Conservation (phyloP, 2,113 vertebrate genomes). For the Setophaga kirtlandii region DNA sequence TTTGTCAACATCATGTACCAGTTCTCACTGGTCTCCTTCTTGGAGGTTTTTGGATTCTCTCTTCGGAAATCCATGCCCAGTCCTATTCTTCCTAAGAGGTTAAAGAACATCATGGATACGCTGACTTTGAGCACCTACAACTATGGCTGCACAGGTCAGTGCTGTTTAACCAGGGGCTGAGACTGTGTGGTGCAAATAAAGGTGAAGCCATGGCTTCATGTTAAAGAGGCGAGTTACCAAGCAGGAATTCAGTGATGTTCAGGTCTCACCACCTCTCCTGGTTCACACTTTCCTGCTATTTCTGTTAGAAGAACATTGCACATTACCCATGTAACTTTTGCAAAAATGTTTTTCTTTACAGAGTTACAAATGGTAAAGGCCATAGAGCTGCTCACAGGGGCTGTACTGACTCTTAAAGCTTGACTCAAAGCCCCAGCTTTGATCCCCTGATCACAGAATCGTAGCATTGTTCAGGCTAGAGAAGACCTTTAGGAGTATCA, state of each 20-base stretch:
- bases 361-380: neutral
- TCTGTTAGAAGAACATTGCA: neutral
- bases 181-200: neutral
- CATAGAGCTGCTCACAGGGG: neutral
- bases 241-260: neutral
- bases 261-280: neutral
- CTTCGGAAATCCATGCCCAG: slow-evolving; percentile 86
- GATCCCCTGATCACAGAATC: neutral
- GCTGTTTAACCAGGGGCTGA: neutral
- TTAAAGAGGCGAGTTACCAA: neutral
- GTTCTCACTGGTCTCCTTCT: slow-evolving; percentile 90
- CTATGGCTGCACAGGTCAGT: slow-evolving; percentile 91
- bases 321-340: neutral
- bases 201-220: neutral
- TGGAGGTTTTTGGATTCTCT: slow-evolving; percentile 88
- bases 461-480: neutral
- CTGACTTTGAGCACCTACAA: slow-evolving; percentile 91
- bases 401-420: neutral
- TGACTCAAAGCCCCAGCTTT: neutral
- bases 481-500: neutral
- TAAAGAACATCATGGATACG: slow-evolving; percentile 88
- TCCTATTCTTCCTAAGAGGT: slow-evolving; percentile 77
- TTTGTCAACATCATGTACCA: slow-evolving; percentile 96
- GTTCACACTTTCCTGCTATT: neutral
- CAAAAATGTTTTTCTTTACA: neutral